A percentile compares a stretch with the other conserved stretches of the same genome.
Conservation (phyloP, 2,888 invertebrate species). For the Eudemis profundana region DNA sequence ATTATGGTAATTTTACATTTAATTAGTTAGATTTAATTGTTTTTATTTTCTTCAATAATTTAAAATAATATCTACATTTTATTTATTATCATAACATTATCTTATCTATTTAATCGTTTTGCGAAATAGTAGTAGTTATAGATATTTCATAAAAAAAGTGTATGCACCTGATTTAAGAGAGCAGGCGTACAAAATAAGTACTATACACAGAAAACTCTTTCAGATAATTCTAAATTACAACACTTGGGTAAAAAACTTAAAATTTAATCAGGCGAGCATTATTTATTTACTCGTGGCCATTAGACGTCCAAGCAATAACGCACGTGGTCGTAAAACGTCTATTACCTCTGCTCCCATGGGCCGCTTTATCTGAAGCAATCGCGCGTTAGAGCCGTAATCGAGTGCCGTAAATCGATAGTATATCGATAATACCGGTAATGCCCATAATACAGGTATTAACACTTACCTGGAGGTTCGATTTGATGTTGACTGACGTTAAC, state of each 20-base stretch:
- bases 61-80: too few species aligned
- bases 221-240: neutral
- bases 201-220: neutral
- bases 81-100: too few species aligned
- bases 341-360: conserved; percentile 32
- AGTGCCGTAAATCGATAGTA: conserved; percentile 27
- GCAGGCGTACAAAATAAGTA: too few species aligned
- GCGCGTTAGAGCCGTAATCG: conserved; percentile 29
- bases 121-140: too few species aligned
- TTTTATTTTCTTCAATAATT: too few species aligned
- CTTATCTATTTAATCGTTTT: too few species aligned
- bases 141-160: too few species aligned
- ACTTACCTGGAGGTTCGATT: conserved; percentile 5
- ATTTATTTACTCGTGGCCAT: conserved; percentile 28
- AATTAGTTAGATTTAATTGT: too few species aligned
- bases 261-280: conserved; percentile 13
- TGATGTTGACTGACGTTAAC: neutral
- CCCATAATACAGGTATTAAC: conserved; percentile 6
- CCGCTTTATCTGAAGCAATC: conserved; percentile 31
- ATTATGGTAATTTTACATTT: too few species aligned
- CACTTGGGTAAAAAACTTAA: conserved; percentile 9
- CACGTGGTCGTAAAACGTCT: conserved; percentile 29
- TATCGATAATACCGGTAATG: conserved; percentile 23
- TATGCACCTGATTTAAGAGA: too few species aligned
- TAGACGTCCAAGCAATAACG: conserved; percentile 28